Conservation (phyloP, 2,888 invertebrate genomes). For the Ditula angustiorana region DNA sequence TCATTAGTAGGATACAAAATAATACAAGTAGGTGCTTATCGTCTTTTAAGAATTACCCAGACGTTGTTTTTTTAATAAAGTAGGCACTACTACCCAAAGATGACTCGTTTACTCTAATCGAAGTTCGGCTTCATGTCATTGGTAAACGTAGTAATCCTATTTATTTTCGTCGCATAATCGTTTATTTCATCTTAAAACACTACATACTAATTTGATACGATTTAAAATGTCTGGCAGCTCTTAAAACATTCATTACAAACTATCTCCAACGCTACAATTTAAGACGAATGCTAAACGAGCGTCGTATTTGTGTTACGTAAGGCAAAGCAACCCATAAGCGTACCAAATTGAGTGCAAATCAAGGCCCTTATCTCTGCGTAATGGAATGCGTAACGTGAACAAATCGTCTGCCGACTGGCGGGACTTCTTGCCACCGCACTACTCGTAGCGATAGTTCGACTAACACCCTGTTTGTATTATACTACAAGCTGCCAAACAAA, state of each 20-base stretch:
- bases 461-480: not conserved
- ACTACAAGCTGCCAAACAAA: not conserved
- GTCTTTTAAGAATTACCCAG: too few species aligned
- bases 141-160: too few species aligned
- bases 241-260: not conserved
- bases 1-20: not conserved
- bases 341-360: slow-evolving; percentile 59
- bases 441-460: slow-evolving; percentile 33
- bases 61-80: too few species aligned
- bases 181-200: not conserved
- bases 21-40: too few species aligned
- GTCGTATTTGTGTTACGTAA: slow-evolving; percentile 22
- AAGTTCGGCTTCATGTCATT: too few species aligned
- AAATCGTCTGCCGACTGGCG: slow-evolving; percentile 55
- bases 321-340: slow-evolving; percentile 25
- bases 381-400: slow-evolving; percentile 76
- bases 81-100: too few species aligned
- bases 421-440: slow-evolving; percentile 54
- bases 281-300: slow-evolving; percentile 6
- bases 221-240: not conserved
- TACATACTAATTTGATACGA: not conserved
- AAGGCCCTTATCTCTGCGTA: slow-evolving; percentile 75
- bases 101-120: too few species aligned
- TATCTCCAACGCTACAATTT: not conserved
- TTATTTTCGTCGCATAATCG: too few species aligned